These are phyloP conservation scores for Amia ocellicauda DNA, from an alignment of 2,113 vertebrate genomes.

Conservation along the genomic window DNA sequence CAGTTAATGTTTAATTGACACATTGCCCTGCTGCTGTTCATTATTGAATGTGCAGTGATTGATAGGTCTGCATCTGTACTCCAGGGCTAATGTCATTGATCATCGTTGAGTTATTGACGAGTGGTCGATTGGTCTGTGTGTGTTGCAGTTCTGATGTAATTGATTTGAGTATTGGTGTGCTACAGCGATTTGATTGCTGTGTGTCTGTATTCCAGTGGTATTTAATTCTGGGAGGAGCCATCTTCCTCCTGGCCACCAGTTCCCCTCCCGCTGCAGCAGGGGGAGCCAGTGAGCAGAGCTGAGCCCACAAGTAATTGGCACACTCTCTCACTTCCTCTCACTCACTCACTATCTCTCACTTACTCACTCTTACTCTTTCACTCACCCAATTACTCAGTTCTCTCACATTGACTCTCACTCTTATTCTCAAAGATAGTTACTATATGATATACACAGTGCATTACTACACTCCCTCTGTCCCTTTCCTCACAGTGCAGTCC, in stretches of 20 bases:
- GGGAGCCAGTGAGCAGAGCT: slow-evolving; percentile 78
- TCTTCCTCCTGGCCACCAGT: slow-evolving; percentile 85
- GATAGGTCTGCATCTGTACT: too few species aligned
- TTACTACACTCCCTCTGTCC: too few species aligned
- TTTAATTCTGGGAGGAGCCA: slow-evolving; percentile 88
- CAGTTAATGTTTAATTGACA: too few species aligned
- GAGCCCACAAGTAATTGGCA: slow-evolving; percentile 72
- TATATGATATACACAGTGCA: too few species aligned
- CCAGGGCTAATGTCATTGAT: too few species aligned
- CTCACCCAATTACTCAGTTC: neutral
- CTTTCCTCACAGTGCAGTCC: too few species aligned
- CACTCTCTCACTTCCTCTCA: neutral
- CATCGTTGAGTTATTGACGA: too few species aligned
- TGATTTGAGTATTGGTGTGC: slow-evolving; percentile 51
- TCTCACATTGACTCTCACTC: neutral
- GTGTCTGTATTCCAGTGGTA: slow-evolving; percentile 83
- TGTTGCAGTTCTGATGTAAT: slow-evolving; percentile 16
- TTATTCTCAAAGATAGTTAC: too few species aligned
- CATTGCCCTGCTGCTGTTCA: too few species aligned
- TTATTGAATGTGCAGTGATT: too few species aligned
- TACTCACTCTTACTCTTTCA: neutral
- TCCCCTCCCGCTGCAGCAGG: slow-evolving; percentile 73
- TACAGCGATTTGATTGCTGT: too few species aligned
- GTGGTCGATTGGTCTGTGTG: too few species aligned
- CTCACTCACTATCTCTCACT: neutral